Base-by-base conservation (phyloP, 2,888 invertebrate genomes). In the Cantharis flavilabris region DNA sequence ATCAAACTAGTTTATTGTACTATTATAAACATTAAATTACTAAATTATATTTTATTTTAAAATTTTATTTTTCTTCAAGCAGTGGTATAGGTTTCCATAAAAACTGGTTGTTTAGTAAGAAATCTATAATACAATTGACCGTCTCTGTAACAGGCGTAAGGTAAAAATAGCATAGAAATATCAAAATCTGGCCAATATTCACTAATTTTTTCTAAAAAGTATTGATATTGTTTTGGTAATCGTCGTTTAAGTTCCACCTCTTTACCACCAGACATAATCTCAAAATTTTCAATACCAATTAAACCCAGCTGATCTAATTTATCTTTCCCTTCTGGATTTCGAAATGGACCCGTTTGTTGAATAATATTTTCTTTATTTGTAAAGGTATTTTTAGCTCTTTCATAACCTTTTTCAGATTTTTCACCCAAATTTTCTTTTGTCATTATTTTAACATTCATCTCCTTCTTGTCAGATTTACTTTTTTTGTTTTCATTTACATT, bases 41-140 rank as follows among this genome's bases (percentile, higher is more conserved):
- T 5, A n/a, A 49, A n/a, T 3, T 49, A 5, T 49, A 7, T 2
- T n/a, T 49, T 49, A 49, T 49, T 49, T 49, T 1, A n/a, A n/a
- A 49, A 49, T 7, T n/a, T 49, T 7, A n/a, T n/a, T 49, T n/a
- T 49, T 7, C 7, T 49, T 67, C 13, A 67, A 23, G 3, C 11
- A 23, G n/a, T 67, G 26, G 80, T 77, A 69, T 77, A 80, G 4
- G 73, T 67, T 70, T 76, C 79, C 72, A 82, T 81, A 65, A 82
- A 82, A 2, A 81, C 64, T 2, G 80, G 71, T 23, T 80, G 75
- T 3, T 81, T 79, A 49, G 83, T 81, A n/a, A 82, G 75, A 76
- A 87, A 86, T 78, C 83, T 86, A 77, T 87, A 88, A 77, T 86
- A 87, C 20, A 87, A 78, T 69, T 87, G 87, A 1, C 87, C 88